These are phyloP conservation scores for Netelia inedita DNA, from an alignment of 2,888 invertebrate genomes.

Conservation along the genomic window DNA sequence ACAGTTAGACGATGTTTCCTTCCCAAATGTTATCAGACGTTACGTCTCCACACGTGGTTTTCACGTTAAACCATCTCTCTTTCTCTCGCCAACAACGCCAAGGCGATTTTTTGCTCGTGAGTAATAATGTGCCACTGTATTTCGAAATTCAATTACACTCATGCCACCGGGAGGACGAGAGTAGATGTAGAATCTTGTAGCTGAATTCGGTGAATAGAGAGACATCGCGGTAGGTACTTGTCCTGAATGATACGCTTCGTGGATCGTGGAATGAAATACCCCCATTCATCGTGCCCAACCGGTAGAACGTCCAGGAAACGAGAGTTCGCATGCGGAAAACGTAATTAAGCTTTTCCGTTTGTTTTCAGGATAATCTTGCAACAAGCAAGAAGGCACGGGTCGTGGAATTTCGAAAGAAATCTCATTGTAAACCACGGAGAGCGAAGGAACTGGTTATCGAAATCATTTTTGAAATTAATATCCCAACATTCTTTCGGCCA, in stretches of 20 bases:
- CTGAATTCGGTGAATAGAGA: too few relatives aligned
- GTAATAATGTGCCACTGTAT: slow-evolving; percentile 12
- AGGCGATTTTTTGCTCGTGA: slow-evolving; percentile 15
- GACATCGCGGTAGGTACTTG: background rate
- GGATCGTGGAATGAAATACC: slow-evolving; percentile 12
- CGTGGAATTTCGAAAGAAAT: background rate
- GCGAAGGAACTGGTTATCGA: too few relatives aligned
- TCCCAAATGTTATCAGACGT: slow-evolving; percentile 36
- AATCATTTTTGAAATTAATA: too few relatives aligned
- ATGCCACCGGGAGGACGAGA: slow-evolving; percentile 24
- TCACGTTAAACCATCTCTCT: background rate
- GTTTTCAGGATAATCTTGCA: background rate
- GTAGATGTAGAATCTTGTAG: slow-evolving; percentile 26
- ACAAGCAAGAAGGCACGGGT: background rate
- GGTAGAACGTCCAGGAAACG: slow-evolving; percentile 27
- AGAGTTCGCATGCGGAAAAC: background rate
- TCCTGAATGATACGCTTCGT: slow-evolving; percentile 22
- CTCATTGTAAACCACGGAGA: background rate
- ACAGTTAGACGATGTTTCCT: slow-evolving; percentile 9
- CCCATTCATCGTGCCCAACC: slow-evolving; percentile 31
- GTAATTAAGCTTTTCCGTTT: slow-evolving; percentile 19
- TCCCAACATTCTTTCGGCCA: too few relatives aligned
- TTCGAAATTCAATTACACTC: slow-evolving; percentile 42
- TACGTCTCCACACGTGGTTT: slow-evolving; percentile 16
- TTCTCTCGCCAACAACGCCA: background rate